phyloP scores from a whole-genome alignment of 2,113 vertebrate genomes.

The Cynopterus brachyotis region DNA sequence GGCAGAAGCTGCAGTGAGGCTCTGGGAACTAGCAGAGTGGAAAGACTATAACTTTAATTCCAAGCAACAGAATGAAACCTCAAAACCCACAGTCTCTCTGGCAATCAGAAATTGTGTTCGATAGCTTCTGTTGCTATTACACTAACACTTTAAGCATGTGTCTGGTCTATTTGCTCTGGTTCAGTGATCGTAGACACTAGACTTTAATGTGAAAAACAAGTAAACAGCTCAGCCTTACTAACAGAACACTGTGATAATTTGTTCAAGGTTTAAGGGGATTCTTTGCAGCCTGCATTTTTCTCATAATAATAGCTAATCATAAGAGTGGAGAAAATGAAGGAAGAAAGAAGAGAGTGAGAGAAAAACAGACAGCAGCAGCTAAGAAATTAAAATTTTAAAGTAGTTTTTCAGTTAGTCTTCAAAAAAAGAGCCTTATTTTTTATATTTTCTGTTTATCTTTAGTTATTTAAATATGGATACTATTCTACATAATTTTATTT shows the following conservation, averaged over 20 bases:
- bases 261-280: neutral
- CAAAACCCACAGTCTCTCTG: neutral
- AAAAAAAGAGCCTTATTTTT: neutral
- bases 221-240: neutral
- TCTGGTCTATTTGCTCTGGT: constrained; percentile 35
- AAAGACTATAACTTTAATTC: neutral
- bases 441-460: constrained; percentile 18
- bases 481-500: neutral
- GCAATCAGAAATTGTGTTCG: constrained; percentile 31
- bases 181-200: constrained; percentile 52
- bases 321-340: neutral
- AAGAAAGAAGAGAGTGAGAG: neutral
- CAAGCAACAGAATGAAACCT: constrained; percentile 40
- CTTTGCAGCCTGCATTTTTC: constrained; percentile 19
- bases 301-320: constrained; percentile 23
- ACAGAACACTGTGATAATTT: neutral
- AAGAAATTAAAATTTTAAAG: neutral
- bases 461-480: neutral
- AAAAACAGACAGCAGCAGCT: neutral
- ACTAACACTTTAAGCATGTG: neutral
- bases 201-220: constrained; percentile 23
- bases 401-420: neutral
- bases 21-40: neutral
- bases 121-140: constrained; percentile 37
- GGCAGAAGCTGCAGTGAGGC: neutral